Base-by-base conservation (phyloP, 53 echinoderm and acorn worm species). In the Holothuria scabra region DNA sequence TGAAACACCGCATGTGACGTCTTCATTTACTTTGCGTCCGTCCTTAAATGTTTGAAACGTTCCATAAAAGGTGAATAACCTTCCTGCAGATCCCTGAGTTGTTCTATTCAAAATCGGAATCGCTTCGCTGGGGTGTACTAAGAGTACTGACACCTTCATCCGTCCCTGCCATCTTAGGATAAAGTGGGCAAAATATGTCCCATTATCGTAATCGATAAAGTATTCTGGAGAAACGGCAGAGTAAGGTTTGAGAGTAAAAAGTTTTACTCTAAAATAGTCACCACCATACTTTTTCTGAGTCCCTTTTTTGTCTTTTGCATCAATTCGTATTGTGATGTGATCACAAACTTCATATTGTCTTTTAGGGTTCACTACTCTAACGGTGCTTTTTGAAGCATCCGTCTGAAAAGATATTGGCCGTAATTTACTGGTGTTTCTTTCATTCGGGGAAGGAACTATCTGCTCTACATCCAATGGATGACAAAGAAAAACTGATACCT, bases 51-150 rank as follows among this genome's bases (percentile, higher is more conserved):
- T 64, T 30, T 64, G 26, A 30, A 64, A 64, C 14, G 28, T 30
- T 30, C 64, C 64, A 64, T 12, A 30, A 30, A 64, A 64, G 4
- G 26, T 64, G 64, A 64, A 85, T 20, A 46, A 48, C 28, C n/a
- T 35, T 8, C 63, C 18, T 12, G 68, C 66, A 19, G 29, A 6
- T 19, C 56, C 84, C 4, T 1, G 32, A 32, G 59, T 70, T 19
- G 61, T 65, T 22, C 69, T 56, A 21, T 68, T 31, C 23, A 87
- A 31, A 59, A 81, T 59, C 35, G 80, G 32, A 1, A 80, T 49
- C 26, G 89, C 84, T 56, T 89, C 89, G 32, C 79, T 84, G 2
- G 89, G 68, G 38, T 84, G 79, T 12, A 89, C 79, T 2, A 89
- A 46, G n/a, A 65, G 55, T 6, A 84, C 84, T 20, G 21, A 19